Evolutionary conservation across 2,797 vertebrate species (phyloP), one percentile per base, ranked within the genome.

Genomic region (Nyctibius grandis): DNA sequence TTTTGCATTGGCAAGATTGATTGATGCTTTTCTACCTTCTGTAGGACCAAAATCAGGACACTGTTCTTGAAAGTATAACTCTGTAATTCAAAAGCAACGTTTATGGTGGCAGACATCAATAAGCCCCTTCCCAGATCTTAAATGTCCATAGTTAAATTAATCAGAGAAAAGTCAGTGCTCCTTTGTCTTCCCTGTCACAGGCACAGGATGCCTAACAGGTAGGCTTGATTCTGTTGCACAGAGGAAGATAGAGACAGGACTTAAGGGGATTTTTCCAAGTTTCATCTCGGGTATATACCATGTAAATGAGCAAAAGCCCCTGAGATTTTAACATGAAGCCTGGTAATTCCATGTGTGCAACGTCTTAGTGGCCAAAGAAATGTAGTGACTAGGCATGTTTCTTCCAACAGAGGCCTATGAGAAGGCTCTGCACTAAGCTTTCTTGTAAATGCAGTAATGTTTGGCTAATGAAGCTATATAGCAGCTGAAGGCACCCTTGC

Each of bases 261-360:
- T 11, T 10, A 3, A 15, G 12, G n/a, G 28, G 20, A 3, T 6
- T 73, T 65, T 51, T 22, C 18, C n/a, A 16, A 8, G 25, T 42
- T 77, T 67, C 19, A 13, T 22, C 29, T 54, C 31, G 2, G 6
- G 15, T 20, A 5, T 2, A 2, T 12, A 7, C 8, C 61, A 4
- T 6, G 17, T 42, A 38, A 77, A 64, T 15, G 7, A 40, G n/a
- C 15, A 78, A 20, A 82, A 53, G 16, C 11, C 61, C 22, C 54
- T 29, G 36, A 50, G 47, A 3, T 34, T 38, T 63, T 33, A 63
- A 2, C 10, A 4, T 1, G 10, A 53, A 67, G 23, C 29, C 60
- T 68, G 50, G 11, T 34, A 5, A 4, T 11, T 17, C 17, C 50
- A 12, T 0, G 0, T 21, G 13, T 28, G n/a, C 1, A 0, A 23